phyloP scores from a whole-genome alignment of 2,888 invertebrate species.

The Dendrolimus pini region DNA sequence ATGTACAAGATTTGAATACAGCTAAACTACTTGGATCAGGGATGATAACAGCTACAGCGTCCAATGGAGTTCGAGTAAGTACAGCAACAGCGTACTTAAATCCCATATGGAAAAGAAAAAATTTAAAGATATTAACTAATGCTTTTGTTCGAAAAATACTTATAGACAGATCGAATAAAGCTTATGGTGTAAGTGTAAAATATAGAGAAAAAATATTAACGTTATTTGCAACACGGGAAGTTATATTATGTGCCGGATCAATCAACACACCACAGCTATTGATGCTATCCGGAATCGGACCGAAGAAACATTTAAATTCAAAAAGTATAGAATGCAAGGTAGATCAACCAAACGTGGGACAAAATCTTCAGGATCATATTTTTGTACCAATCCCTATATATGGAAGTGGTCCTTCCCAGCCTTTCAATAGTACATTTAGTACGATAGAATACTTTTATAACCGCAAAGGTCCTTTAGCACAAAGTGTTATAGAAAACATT shows the following conservation, averaged over 20 bases:
- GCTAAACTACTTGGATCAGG: constrained; percentile 64
- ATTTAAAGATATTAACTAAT: constrained; percentile 11
- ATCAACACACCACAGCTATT: constrained; percentile 58
- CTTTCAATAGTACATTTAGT: constrained; percentile 34
- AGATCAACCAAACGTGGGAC: constrained; percentile 63
- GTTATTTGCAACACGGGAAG: constrained; percentile 24
- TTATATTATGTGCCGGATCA: constrained; percentile 50
- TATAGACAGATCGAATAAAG: constrained; percentile 6
- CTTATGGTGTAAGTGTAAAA: constrained; percentile 15
- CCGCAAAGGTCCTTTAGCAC: constrained; percentile 64
- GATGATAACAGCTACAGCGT: constrained; percentile 55
- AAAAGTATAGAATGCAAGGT: constrained; percentile 45
- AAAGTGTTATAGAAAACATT: constrained; percentile 72
- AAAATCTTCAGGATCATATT: constrained; percentile 73
- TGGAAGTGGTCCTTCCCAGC: constrained; percentile 30
- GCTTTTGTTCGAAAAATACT: constrained; percentile 14
- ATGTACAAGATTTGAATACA: constrained; percentile 51
- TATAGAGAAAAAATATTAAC: constrained; percentile 3
- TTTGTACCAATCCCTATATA: constrained; percentile 46
- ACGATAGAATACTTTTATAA: constrained; percentile 63
- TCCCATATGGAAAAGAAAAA: constrained; percentile 18
- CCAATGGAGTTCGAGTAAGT: constrained; percentile 61
- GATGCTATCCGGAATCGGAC: constrained; percentile 72
- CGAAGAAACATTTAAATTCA: constrained; percentile 40
- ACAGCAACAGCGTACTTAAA: constrained; percentile 77